A percentile compares a stretch with the other conserved stretches of the same genome.
Evolutionary conservation across 2,888 invertebrate genomes (phyloP).

Genomic region (Drosophila macrothrix): DNA sequence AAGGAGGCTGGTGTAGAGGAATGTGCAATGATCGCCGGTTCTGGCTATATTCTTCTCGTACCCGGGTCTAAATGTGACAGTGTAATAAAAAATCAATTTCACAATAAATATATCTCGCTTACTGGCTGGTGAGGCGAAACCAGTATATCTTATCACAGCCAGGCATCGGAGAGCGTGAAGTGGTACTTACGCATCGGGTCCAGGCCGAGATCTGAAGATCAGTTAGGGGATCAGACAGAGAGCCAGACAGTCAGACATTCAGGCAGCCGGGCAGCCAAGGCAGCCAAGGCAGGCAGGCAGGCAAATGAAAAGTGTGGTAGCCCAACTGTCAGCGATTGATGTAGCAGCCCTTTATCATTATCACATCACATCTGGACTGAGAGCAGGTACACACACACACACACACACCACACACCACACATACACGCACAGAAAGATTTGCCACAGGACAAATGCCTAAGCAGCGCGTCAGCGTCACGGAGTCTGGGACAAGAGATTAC

Average conservation of each 20-base stretch:
- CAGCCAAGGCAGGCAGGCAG: conserved; percentile 23
- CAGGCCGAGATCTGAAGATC: conserved; percentile 44
- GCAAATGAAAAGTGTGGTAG: conserved; percentile 81
- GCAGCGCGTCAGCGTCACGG: conserved; percentile 79
- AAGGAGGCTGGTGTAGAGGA: conserved; percentile 36
- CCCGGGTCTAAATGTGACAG: conserved; percentile 74
- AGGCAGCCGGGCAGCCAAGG: conserved; percentile 6
- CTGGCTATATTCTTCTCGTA: conserved; percentile 24
- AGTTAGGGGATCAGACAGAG: conserved; percentile 27
- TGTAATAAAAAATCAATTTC: conserved; percentile 82
- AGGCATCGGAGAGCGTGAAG: conserved; percentile 77
- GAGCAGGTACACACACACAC: conserved; percentile 65
- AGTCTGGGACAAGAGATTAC: conserved; percentile 56
- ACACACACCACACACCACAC: conserved; percentile 40
- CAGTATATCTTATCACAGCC: conserved; percentile 77
- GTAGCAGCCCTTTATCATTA: conserved; percentile 81
- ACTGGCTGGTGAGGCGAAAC: conserved; percentile 50
- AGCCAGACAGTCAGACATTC: conserved; percentile 4
- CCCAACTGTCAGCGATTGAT: conserved; percentile 81
- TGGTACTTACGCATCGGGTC: conserved; percentile 73
- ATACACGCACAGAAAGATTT: conserved; percentile 7
- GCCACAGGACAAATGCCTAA: conserved; percentile 79
- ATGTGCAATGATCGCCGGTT: conserved; percentile 64
- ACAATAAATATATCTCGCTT: conserved; percentile 78
- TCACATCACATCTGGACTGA: conserved; percentile 79